These are phyloP conservation scores for Laterallus jamaicensis DNA, from an alignment of 2,113 vertebrate species.

Conservation along the genomic window DNA sequence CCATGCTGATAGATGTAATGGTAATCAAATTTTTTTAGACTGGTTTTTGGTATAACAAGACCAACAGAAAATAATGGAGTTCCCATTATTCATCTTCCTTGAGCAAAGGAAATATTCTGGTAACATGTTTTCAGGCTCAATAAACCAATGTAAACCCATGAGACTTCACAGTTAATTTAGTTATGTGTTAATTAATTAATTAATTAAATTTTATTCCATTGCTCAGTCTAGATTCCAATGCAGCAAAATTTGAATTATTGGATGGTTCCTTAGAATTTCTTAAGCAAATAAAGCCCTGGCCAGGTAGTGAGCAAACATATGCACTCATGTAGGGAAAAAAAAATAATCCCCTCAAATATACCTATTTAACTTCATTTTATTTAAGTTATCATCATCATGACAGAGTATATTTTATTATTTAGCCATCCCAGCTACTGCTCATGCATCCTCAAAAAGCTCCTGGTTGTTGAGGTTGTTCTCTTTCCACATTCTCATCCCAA, in stretches of 20 bases:
- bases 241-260: background rate
- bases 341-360: background rate
- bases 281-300: background rate
- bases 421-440: background rate
- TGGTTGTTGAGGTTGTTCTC: background rate
- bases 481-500: background rate
- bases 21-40: background rate
- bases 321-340: background rate
- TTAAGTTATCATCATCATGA: background rate
- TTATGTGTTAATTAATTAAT: background rate
- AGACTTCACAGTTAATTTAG: background rate
- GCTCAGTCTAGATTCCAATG: background rate
- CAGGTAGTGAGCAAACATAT: background rate
- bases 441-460: background rate
- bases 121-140: background rate
- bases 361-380: background rate
- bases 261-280: background rate
- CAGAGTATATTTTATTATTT: background rate
- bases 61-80: background rate
- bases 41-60: background rate
- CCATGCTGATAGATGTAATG: accelerated
- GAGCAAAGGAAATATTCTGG: background rate
- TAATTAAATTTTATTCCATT: background rate
- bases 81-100: background rate
- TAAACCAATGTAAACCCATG: background rate